These are phyloP conservation scores for Uropetala carovei DNA, from an alignment of 2,888 invertebrate genomes.

Conservation along the genomic window DNA sequence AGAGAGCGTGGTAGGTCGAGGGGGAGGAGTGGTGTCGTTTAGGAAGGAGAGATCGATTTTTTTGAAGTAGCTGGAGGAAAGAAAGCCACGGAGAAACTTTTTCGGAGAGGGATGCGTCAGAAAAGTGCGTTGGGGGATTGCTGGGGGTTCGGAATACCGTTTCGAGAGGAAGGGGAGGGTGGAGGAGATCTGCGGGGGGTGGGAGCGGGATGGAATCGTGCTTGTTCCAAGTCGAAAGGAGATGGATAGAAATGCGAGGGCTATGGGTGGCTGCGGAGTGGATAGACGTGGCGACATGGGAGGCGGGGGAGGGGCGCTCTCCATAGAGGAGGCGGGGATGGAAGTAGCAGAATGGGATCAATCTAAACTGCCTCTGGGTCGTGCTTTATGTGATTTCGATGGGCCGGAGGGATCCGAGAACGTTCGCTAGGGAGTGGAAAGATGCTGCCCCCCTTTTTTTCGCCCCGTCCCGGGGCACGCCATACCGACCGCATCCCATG, in stretches of 20 bases:
- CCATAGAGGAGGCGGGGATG: not conserved
- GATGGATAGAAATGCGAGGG: not conserved
- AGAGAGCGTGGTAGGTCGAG: not conserved
- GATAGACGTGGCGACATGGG: not conserved
- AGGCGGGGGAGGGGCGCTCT: not conserved
- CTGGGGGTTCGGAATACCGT: slow-evolving; percentile 12
- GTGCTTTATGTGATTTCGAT: slow-evolving; percentile 62
- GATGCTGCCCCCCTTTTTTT: not conserved
- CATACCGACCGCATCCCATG: slow-evolving; percentile 14
- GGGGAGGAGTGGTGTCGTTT: not conserved
- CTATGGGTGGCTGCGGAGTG: not conserved
- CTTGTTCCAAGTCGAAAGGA: not conserved
- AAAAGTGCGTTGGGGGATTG: slow-evolving; percentile 30
- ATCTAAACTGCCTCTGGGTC: slow-evolving; percentile 55
- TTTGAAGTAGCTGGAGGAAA: slow-evolving; percentile 47
- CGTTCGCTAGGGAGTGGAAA: slow-evolving; percentile 39
- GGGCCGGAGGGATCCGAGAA: slow-evolving; percentile 48
- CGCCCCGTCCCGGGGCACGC: not conserved
- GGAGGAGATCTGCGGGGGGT: not conserved
- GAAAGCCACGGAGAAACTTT: slow-evolving; percentile 48
- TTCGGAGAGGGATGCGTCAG: slow-evolving; percentile 35
- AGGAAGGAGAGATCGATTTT: slow-evolving; percentile 27
- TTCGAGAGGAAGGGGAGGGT: not conserved
- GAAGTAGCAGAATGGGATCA: slow-evolving; percentile 21
- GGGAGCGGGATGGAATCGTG: slow-evolving; percentile 9